Percentiles rank a stretch among this genome's conserved stretches.
Conservation (phyloP, 2,113 vertebrate species). For the Neotoma lepida region DNA sequence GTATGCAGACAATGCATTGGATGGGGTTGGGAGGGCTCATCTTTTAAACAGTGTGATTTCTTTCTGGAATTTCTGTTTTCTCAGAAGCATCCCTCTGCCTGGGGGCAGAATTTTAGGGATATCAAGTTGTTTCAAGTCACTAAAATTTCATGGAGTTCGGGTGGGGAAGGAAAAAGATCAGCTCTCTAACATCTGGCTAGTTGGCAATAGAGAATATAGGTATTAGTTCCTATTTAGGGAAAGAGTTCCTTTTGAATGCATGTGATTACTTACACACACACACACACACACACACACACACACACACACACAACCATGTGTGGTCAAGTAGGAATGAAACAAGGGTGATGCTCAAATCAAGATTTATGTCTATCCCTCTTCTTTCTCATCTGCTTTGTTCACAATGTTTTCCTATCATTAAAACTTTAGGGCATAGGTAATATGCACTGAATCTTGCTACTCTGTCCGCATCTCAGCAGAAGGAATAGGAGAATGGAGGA, state of each 20-base stretch:
- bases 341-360: not conserved
- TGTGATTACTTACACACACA: not conserved
- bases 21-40: not conserved
- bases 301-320: not conserved
- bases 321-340: slow-evolving; percentile 13
- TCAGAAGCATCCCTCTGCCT: slow-evolving; percentile 51
- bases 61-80: slow-evolving; percentile 63
- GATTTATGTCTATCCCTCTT: not conserved
- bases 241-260: slow-evolving; percentile 10
- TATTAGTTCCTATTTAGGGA: slow-evolving; percentile 44
- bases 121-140: slow-evolving; percentile 46
- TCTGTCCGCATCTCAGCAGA: not conserved
- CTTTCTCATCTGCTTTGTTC: not conserved
- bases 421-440: not conserved
- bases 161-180: not conserved
- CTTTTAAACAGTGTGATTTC: slow-evolving; percentile 54
- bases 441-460: not conserved
- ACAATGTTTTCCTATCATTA: not conserved
- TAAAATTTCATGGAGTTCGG: slow-evolving; percentile 23
- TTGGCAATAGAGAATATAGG: slow-evolving; percentile 46
- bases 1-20: not conserved
- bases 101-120: slow-evolving; percentile 3
- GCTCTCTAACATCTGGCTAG: slow-evolving; percentile 27
- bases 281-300: not conserved
- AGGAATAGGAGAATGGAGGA: not conserved